phyloP scores from a whole-genome alignment of 1,140 invertebrate species.

The Pachypsylla venusta region DNA sequence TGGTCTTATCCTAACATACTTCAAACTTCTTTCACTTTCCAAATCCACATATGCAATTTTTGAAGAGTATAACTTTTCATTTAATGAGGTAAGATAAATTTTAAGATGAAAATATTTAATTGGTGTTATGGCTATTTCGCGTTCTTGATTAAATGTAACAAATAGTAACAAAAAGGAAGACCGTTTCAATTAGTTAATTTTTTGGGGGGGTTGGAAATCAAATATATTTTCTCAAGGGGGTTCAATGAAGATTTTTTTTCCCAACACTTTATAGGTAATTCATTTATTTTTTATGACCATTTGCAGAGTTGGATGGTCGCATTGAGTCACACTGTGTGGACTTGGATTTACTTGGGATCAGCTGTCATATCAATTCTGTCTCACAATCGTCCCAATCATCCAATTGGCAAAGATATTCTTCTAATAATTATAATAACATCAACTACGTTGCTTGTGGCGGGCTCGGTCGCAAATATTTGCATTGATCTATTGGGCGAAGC shows the following conservation, averaged over 20 bases:
- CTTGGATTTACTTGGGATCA: constrained; percentile 75
- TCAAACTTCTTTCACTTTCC: too few species aligned
- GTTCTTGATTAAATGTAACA: too few species aligned
- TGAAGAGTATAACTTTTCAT: too few species aligned
- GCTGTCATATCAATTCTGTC: constrained; percentile 57
- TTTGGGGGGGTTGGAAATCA: too few species aligned
- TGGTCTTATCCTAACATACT: too few species aligned
- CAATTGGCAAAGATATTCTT: constrained; percentile 60
- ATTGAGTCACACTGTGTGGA: constrained; percentile 71
- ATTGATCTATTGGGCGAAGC: constrained; percentile 52
- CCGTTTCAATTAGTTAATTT: too few species aligned
- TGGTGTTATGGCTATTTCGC: too few species aligned
- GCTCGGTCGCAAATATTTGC: constrained; percentile 66
- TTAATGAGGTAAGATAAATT: too few species aligned
- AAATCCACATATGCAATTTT: too few species aligned
- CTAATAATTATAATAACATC: constrained; percentile 64
- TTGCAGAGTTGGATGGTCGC: constrained; percentile 69
- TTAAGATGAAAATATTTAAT: too few species aligned
- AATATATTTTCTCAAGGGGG: too few species aligned
- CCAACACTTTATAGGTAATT: neutral
- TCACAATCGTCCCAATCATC: constrained; percentile 53
- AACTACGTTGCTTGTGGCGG: constrained; percentile 50
- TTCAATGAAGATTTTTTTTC: neutral
- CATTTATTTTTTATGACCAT: constrained; percentile 22
- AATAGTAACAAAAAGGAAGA: too few species aligned